Evolutionary conservation across 2,888 invertebrate genomes (phyloP).

Genomic region (Yponomeuta sedellus): DNA sequence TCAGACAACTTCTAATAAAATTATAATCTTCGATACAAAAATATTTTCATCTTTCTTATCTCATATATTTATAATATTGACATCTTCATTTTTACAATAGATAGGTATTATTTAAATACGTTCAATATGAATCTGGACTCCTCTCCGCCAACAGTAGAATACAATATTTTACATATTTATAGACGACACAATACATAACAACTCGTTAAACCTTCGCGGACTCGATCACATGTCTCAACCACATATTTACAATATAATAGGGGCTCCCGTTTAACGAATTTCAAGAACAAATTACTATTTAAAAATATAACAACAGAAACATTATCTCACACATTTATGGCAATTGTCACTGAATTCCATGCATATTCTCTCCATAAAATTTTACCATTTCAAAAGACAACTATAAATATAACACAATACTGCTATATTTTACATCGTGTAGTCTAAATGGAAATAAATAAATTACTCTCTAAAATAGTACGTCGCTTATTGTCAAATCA

Average conservation of each 20-base stretch:
- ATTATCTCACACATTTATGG: conserved; percentile 71
- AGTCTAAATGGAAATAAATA: conserved; percentile 73
- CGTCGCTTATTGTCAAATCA: conserved; percentile 73
- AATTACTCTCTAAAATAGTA: conserved; percentile 56
- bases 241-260: conserved; percentile 53
- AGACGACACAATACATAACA: conserved; percentile 2
- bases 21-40: conserved; percentile 73
- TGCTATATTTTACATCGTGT: conserved; percentile 60
- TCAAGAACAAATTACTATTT: conserved; percentile 36
- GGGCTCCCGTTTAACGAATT: conserved; percentile 38
- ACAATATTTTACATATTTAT: conserved; percentile 29
- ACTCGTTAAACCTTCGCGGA: not conserved
- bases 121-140: conserved; percentile 13
- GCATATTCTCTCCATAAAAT: conserved; percentile 46
- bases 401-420: conserved; percentile 69
- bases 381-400: conserved; percentile 60
- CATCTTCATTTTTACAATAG: conserved; percentile 59
- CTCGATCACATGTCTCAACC: conserved; percentile 38
- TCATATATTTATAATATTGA: conserved; percentile 56
- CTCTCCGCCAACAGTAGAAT: conserved; percentile 16
- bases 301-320: conserved; percentile 65
- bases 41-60: conserved; percentile 67
- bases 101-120: conserved; percentile 22
- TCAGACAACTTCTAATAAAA: conserved; percentile 57
- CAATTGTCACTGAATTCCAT: conserved; percentile 56